Evolutionary conservation across 30 jellyfish, hydroid and myxozoan species (phyloP).

Genomic region (Turritopsis dohrnii): DNA sequence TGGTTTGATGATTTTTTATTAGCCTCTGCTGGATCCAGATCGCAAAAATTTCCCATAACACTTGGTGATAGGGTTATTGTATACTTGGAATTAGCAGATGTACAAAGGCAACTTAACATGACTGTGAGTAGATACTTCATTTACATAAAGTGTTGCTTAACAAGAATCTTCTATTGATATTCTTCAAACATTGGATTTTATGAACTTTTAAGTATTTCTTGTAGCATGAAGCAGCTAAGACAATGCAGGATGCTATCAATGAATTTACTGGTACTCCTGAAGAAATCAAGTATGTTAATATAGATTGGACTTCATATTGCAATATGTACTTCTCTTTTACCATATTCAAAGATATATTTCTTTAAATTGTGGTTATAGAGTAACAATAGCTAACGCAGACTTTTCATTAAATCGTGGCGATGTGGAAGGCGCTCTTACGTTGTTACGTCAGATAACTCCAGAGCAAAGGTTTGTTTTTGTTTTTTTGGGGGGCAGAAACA

Average conservation of each 20-base stretch:
- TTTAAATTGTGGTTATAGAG: too few relatives aligned
- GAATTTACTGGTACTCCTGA: constrained; percentile 96
- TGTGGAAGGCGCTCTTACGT: constrained; percentile 77
- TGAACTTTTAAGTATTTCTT: background rate
- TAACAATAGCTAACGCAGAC: constrained; percentile 88
- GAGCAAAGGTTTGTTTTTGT: constrained; percentile 65
- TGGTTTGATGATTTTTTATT: background rate
- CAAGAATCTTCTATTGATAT: background rate
- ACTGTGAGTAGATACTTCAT: constrained; percentile 23
- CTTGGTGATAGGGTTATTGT: constrained; percentile 69
- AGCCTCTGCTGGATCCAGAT: constrained; percentile 26
- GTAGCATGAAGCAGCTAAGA: constrained; percentile 93
- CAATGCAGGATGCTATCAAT: constrained; percentile 90
- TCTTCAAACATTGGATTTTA: background rate
- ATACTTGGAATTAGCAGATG: constrained; percentile 87
- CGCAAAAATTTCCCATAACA: constrained; percentile 11
- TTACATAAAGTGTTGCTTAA: background rate
- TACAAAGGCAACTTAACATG: constrained; percentile 58
- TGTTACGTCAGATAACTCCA: constrained; percentile 74
- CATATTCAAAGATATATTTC: too few relatives aligned
- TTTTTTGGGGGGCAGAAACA: too few relatives aligned
- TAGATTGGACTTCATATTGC: too few relatives aligned
- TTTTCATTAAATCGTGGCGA: constrained; percentile 82
- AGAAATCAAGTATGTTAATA: constrained; percentile 62
- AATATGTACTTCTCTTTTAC: too few relatives aligned